Evolutionary conservation across 2,797 vertebrate species (phyloP).

Genomic region (Emydoidea blandingii): DNA sequence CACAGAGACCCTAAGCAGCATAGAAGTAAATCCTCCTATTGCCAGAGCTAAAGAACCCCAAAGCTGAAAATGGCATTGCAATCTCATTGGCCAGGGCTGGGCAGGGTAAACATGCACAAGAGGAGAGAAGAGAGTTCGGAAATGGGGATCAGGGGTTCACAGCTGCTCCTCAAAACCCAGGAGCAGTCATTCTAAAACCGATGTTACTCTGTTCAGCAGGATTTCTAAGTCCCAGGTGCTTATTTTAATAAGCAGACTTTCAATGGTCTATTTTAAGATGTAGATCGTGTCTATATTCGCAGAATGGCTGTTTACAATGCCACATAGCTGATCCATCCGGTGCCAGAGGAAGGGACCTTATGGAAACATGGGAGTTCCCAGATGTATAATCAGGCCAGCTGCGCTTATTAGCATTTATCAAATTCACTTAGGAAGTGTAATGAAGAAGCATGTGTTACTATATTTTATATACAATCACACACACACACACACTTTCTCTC

Average conservation of each 20-base stretch:
- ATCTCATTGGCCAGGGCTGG: neutral
- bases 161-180: neutral
- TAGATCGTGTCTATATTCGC: neutral
- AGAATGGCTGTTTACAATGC: neutral
- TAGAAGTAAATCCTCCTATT: neutral
- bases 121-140: neutral
- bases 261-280: neutral
- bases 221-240: neutral
- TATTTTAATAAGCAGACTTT: neutral
- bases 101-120: neutral
- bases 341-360: neutral
- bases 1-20: neutral
- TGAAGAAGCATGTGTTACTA: neutral
- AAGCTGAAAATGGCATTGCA: neutral
- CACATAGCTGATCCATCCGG: neutral
- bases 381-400: neutral
- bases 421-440: neutral
- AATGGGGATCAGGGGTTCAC: neutral
- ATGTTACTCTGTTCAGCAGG: neutral
- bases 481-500: neutral
- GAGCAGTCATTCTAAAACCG: accelerated
- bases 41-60: neutral
- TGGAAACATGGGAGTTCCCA: neutral
- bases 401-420: neutral
- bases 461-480: neutral